Conservation (phyloP, 2,888 invertebrate species). For the Macropis europaea region DNA sequence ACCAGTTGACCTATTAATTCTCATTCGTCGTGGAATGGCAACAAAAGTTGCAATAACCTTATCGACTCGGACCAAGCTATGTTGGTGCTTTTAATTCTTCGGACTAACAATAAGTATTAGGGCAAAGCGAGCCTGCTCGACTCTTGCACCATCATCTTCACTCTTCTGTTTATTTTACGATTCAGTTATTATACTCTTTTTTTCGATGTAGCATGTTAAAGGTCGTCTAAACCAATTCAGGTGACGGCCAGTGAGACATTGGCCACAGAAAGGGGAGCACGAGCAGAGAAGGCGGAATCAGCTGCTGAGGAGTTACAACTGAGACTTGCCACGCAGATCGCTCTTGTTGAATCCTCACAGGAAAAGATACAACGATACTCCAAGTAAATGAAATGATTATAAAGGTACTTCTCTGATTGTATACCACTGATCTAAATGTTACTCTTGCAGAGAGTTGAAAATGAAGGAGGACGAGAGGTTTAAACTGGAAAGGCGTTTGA, state of each 20-base stretch:
- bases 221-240: conserved; percentile 25
- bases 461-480: conserved; percentile 63
- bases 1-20: conserved; percentile 57
- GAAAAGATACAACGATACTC: conserved; percentile 62
- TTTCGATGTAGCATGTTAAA: not conserved
- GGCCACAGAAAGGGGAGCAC: conserved; percentile 57
- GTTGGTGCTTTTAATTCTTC: too few relatives aligned
- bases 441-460: conserved; percentile 58
- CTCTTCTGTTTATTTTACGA: too few relatives aligned
- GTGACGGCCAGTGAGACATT: conserved; percentile 65
- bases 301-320: conserved; percentile 63
- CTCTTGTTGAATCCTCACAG: conserved; percentile 60
- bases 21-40: not conserved
- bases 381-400: conserved; percentile 52
- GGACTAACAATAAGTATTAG: too few relatives aligned
- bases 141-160: too few relatives aligned
- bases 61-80: not conserved
- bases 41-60: not conserved
- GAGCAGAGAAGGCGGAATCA: conserved; percentile 65
- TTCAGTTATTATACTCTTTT: too few relatives aligned
- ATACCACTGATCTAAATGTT: not conserved
- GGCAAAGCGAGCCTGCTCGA: too few relatives aligned
- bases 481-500: conserved; percentile 62
- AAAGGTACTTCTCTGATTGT: too few relatives aligned
- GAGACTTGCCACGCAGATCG: conserved; percentile 65